A percentile compares a stretch with the other conserved stretches of the same genome.
Evolutionary conservation across 2,888 invertebrate species (phyloP).

Genomic region (Synanthedon myopaeformis): DNA sequence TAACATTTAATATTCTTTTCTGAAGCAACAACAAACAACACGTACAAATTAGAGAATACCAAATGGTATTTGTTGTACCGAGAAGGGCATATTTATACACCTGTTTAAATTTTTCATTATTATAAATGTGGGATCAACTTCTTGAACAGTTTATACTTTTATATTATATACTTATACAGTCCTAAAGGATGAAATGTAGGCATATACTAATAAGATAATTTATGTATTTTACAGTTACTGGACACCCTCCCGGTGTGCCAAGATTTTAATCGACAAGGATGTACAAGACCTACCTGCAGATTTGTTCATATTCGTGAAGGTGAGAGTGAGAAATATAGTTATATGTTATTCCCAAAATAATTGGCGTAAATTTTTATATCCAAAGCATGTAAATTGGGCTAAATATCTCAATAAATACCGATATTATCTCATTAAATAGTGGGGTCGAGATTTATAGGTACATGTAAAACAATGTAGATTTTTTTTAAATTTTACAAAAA

Average conservation of each 20-base stretch:
- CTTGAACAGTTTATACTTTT: slow-evolving; percentile 20
- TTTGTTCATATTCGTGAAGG: slow-evolving; percentile 98
- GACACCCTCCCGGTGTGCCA: slow-evolving; percentile 99
- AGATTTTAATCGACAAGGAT: slow-evolving; percentile 99
- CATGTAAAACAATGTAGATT: no score
- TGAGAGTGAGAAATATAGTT: slow-evolving; percentile 51
- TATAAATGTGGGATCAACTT: slow-evolving; percentile 24
- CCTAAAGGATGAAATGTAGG: slow-evolving; percentile 12
- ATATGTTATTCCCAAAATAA: not conserved
- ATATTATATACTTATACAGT: not conserved
- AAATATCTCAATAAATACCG: no score
- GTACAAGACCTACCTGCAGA: slow-evolving; percentile 97
- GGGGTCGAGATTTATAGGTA: no score
- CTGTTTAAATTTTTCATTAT: not conserved
- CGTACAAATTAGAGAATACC: no score
- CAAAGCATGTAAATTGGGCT: no score
- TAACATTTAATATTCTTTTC: no score
- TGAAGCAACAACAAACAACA: no score
- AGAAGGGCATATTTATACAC: no score
- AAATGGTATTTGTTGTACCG: no score
- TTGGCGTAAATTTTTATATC: not conserved
- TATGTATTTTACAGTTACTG: slow-evolving; percentile 90
- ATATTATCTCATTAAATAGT: no score
- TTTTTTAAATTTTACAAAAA: no score
- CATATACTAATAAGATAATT: slow-evolving; percentile 36